Evolutionary conservation across 2,888 invertebrate genomes (phyloP).

Genomic region (Creontiades dilutus): DNA sequence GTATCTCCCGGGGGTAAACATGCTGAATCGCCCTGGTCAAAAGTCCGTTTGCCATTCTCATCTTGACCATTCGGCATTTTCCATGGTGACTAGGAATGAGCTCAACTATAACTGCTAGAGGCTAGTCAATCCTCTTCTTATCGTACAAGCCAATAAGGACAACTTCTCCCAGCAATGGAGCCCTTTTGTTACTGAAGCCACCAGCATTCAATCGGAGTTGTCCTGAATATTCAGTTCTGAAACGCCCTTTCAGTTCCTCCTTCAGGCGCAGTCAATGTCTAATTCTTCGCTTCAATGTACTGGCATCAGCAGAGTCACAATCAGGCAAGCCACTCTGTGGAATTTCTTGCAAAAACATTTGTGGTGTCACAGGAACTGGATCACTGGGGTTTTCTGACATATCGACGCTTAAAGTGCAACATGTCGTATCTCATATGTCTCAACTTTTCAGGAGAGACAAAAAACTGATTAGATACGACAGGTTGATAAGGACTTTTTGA

Average conservation of each 20-base stretch:
- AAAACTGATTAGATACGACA: too few species aligned
- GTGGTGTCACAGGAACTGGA: slow-evolving; percentile 75
- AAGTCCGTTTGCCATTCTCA: not conserved
- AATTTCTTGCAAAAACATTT: slow-evolving; percentile 75
- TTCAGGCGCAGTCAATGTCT: slow-evolving; percentile 35
- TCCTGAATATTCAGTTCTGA: slow-evolving; percentile 71
- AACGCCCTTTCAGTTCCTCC: slow-evolving; percentile 65
- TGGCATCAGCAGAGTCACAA: slow-evolving; percentile 52
- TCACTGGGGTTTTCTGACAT: slow-evolving; percentile 71
- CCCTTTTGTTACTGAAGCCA: not conserved
- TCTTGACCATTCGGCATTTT: slow-evolving; percentile 29
- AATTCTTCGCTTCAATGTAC: slow-evolving; percentile 17
- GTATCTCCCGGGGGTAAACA: not conserved
- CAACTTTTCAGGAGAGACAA: too few species aligned
- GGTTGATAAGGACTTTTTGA: too few species aligned
- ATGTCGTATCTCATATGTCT: too few species aligned
- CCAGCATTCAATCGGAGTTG: not conserved
- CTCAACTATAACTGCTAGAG: not conserved
- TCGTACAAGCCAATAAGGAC: slow-evolving; percentile 56
- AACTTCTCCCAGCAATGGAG: slow-evolving; percentile 54
- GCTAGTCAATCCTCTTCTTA: slow-evolving; percentile 68
- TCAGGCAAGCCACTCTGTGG: slow-evolving; percentile 39
- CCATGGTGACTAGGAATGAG: slow-evolving; percentile 63
- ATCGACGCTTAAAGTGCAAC: too few species aligned
- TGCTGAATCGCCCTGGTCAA: not conserved